phyloP scores from a whole-genome alignment of 2,113 vertebrate species.

The Serilophus lunatus region DNA sequence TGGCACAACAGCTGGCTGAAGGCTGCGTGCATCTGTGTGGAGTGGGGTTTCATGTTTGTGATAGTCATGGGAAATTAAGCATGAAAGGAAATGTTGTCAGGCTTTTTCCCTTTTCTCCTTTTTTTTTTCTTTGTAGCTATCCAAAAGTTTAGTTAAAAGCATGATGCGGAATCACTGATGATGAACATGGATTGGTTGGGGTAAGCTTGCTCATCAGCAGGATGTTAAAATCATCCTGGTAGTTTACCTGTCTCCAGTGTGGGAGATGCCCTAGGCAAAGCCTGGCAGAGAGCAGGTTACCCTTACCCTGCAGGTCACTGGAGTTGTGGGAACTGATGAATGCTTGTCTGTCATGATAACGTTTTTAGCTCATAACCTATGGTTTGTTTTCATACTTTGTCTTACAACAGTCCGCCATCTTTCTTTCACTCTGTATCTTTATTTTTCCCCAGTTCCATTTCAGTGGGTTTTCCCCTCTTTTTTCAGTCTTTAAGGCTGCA shows the following conservation, averaged over 20 bases:
- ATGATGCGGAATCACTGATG: not conserved
- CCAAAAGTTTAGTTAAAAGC: not conserved
- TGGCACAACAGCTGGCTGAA: not conserved
- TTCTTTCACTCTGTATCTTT: not conserved
- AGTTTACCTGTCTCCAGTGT: not conserved
- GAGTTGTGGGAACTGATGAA: not conserved
- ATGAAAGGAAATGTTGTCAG: not conserved
- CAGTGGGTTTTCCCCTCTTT: not conserved
- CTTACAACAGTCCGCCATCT: not conserved
- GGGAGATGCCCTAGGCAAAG: not conserved
- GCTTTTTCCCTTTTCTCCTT: not conserved
- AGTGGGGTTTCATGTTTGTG: not conserved
- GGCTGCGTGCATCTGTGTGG: not conserved
- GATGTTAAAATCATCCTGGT: not conserved
- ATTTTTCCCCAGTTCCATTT: not conserved
- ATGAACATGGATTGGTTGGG: not conserved
- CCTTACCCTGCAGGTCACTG: not conserved
- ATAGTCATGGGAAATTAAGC: not conserved
- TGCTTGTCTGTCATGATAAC: not conserved
- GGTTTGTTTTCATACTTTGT: not conserved
- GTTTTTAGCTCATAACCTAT: not conserved
- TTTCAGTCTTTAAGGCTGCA: not conserved
- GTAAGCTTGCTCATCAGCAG: not conserved
- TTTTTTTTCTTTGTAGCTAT: not conserved
- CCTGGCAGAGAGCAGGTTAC: not conserved